Percentiles rank a stretch among this genome's conserved stretches.
Conservation (phyloP, 1,140 invertebrate genomes). For the Piezodorus guildinii region DNA sequence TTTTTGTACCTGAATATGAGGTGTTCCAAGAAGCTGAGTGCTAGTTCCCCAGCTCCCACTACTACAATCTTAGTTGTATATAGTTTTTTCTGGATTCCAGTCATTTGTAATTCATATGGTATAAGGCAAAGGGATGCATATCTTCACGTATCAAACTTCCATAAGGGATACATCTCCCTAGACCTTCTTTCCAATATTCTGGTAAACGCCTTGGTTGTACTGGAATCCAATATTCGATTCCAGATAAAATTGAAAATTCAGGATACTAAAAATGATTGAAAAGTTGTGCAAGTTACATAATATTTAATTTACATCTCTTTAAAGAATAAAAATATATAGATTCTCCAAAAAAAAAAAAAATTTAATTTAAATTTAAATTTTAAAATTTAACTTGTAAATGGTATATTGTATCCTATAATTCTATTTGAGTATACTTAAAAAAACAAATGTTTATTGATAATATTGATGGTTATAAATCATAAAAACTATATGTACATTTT, state of each 20-base stretch:
- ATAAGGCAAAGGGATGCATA: conserved; percentile 35
- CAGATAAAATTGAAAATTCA: conserved; percentile 5
- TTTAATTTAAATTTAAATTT: neutral
- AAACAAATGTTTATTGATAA: too few species aligned
- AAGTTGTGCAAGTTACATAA: neutral
- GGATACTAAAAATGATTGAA: conserved; percentile 2
- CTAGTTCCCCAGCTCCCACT: conserved; percentile 57
- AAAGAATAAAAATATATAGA: too few species aligned
- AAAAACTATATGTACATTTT: too few species aligned
- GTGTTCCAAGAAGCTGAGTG: conserved; percentile 52
- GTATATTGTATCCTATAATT: too few species aligned
- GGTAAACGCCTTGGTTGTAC: conserved; percentile 16
- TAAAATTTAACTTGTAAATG: neutral
- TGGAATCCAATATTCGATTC: conserved; percentile 18
- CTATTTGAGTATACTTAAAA: too few species aligned
- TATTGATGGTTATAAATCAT: too few species aligned
- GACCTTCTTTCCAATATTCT: neutral
- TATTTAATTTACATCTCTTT: too few species aligned
- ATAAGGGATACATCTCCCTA: conserved; percentile 5
- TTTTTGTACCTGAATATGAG: conserved; percentile 46
- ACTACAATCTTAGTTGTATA: conserved; percentile 56
- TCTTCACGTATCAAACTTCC: neutral
- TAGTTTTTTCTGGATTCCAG: conserved; percentile 35
- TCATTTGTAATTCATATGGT: conserved; percentile 36
- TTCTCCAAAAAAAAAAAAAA: neutral